These are phyloP conservation scores for Rhagoletis pomonella DNA, from an alignment of 1,140 invertebrate genomes.

Conservation along the genomic window DNA sequence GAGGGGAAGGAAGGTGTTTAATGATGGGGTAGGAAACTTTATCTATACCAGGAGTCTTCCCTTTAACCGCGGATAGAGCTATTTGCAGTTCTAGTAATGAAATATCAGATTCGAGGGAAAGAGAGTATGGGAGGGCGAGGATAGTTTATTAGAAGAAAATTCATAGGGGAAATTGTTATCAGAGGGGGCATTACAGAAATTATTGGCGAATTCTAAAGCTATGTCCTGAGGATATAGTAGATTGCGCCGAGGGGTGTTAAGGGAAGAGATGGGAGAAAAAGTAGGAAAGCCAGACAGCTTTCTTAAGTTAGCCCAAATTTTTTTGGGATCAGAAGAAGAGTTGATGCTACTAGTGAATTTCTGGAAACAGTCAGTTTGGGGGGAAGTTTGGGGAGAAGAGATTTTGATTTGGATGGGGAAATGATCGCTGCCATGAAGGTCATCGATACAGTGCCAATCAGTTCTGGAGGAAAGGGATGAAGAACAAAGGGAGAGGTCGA, in stretches of 20 bases:
- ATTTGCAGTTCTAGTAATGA: neutral
- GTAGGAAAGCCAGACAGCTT: neutral
- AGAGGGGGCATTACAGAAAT: neutral
- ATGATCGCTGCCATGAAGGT: neutral
- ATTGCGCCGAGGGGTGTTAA: neutral
- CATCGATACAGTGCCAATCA: neutral
- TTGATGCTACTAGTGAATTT: neutral
- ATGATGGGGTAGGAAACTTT: slow-evolving; percentile 16
- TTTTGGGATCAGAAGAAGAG: too few species aligned
- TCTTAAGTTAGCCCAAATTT: too few species aligned
- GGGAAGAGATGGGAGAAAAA: neutral
- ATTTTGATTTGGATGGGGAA: neutral
- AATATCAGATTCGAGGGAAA: neutral
- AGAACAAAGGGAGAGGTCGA: neutral
- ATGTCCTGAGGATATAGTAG: neutral
- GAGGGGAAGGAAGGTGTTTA: neutral
- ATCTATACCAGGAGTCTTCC: slow-evolving; percentile 1
- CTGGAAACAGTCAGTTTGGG: neutral
- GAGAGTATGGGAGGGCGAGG: neutral
- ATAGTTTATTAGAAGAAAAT: neutral
- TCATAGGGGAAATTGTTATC: neutral
- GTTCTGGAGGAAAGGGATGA: neutral
- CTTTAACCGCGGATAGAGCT: neutral
- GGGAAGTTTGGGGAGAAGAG: neutral
- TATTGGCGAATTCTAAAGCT: neutral